Base-by-base conservation (phyloP, 1,140 invertebrate species). In the Batillaria attramentaria region DNA sequence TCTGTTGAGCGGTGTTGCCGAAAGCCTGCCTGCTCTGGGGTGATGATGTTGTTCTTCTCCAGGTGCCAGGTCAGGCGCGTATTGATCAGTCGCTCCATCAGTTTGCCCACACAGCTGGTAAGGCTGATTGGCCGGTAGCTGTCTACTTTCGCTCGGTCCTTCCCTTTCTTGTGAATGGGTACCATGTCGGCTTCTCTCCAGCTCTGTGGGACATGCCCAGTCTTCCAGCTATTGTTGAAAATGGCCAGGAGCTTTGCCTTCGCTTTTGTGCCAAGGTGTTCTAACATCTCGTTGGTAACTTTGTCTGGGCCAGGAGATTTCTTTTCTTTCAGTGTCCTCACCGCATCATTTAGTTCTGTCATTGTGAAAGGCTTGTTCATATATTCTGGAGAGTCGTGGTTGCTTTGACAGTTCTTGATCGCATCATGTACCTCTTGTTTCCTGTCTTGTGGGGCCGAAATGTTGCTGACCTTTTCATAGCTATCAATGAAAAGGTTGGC, bases 131-230 rank as follows among this genome's bases (percentile, higher is more conserved):
- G 80, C 18, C 77, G 57, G 28, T 81, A 79, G 31, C 72, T 79
- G 4, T 54, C 39, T 16, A 24, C 60, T 50, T 76, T 77, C 31
- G 65, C 33, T 31, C 50, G 76, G 65, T 75, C 72, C 43, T 75
- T 82, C 28, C 74, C 75, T 50, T 80, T 80, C 72, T 81, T 80
- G 43, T 70, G 43, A 43, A 84, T 66, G 28, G 76, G 76, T 54
- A 77, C 57, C 18, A 77, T 79, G 57, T 50, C 37, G n/a, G 73
- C 77, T 65, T 76, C 73, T 46, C 74, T 74, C 72, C 73, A 76
- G 43, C 54, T 43, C 18, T 62, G 42, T 70, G 81, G 81, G 20
- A 79, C 54, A n/a, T 42, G 42, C 13, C 70, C 77, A 8, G n/a
- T 42, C 24, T 57, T 62, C 80, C 80, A 81, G n/a, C 65, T 73